Percentiles rank a stretch among this genome's conserved stretches.
These are phyloP conservation scores for Orchesellides sinensis DNA, from an alignment of 2,888 invertebrate species.

Conservation along the genomic window DNA sequence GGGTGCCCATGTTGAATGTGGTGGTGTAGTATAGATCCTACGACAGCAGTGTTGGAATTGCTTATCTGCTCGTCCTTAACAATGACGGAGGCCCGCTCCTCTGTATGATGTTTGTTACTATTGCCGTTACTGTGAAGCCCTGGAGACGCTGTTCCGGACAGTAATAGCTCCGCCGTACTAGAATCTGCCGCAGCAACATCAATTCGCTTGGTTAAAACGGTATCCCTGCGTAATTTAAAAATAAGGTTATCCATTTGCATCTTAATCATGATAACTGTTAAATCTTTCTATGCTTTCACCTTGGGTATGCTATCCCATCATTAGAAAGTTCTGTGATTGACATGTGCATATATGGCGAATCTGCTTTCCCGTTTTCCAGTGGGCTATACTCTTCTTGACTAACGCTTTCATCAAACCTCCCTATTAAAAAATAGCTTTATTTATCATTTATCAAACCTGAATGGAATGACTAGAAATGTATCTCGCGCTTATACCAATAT, in stretches of 20 bases:
- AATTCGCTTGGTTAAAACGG: constrained; percentile 55
- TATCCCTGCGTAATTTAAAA: constrained; percentile 10
- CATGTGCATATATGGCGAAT: constrained; percentile 54
- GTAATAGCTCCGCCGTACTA: constrained; percentile 63
- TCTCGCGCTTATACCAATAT: no score
- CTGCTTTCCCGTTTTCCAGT: constrained; percentile 44
- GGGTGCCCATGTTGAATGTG: constrained; percentile 14
- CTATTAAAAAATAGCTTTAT: no score
- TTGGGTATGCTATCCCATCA: constrained; percentile 42
- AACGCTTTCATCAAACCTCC: constrained; percentile 32
- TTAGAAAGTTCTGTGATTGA: constrained; percentile 57
- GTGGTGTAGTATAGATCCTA: not conserved
- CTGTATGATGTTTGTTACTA: constrained; percentile 40
- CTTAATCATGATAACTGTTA: no score
- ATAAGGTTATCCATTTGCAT: no score
- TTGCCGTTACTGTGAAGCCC: not conserved
- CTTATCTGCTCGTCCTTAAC: constrained; percentile 73
- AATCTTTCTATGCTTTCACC: not conserved
- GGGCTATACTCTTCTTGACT: constrained; percentile 61
- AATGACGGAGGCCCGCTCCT: constrained; percentile 73
- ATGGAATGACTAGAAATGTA: no score
- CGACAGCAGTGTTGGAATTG: constrained; percentile 8
- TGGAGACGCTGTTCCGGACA: constrained; percentile 21
- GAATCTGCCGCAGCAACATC: constrained; percentile 71
- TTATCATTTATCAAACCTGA: not conserved